Evolutionary conservation across 2,888 invertebrate genomes (phyloP), one percentile per base, ranked within the genome.

Genomic region (Punctoribates punctum): DNA sequence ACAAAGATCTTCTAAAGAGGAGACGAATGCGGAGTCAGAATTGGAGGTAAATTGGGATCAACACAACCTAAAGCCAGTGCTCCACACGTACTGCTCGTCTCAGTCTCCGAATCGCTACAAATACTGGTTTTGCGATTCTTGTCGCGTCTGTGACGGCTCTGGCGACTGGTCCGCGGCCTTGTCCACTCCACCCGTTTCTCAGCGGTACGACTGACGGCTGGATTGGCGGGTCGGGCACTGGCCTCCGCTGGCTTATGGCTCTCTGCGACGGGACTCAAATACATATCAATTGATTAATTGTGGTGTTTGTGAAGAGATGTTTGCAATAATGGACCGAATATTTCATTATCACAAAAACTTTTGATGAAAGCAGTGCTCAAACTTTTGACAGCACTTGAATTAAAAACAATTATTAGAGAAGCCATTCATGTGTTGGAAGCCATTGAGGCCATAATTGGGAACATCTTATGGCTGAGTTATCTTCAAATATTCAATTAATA

Each of bases 71-170:
- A 67, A 5, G 48, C 73, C n/a, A 23, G 46, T 13, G 46, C 54
- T 20, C 73, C 73, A n/a, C 76, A 51, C n/a, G 34, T 76, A 65
- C 72, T 76, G 38, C 60, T 62, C 11, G 57, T 57, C 13, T 76
- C 76, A 11, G 76, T 76, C 46, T 76, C 76, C 0, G 76, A 76
- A 29, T 76, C 76, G 11, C 73, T 73, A 29, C 76, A 76, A 25
- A 73, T 34, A n/a, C 73, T 73, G 1, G 73, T 73, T 11, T 72
- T 72, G 4, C 76, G 51, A 15, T 76, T 72, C n/a, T 15, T 65
- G 3, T 65, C 65, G 3, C 65, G 57, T 20, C 23, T 65, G 9
- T 17, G 11, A 20, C 15, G 2, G 11, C 65, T 29, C 11, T 70
- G 46, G 38, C 70, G 38, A 2, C 20, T 23, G n/a, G 70, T 42